These are phyloP conservation scores for Ammodytes dubius DNA, from an alignment of 2,113 vertebrate genomes.

Conservation along the genomic window DNA sequence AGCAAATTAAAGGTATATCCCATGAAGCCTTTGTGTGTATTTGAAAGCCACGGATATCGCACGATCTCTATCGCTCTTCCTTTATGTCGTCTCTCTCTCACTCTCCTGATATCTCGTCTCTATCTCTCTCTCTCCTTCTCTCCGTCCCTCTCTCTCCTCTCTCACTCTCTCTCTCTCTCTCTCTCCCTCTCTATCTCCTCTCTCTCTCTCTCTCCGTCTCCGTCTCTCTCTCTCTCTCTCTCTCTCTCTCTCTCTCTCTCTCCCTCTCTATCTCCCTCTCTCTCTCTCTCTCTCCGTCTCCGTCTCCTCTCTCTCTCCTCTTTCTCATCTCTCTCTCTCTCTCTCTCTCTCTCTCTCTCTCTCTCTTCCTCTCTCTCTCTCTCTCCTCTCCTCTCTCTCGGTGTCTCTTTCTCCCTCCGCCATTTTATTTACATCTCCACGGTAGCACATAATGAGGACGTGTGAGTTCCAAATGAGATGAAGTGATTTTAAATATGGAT, in stretches of 20 bases:
- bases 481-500: constrained; percentile 74
- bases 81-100: too few relatives aligned
- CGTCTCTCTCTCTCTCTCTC: too few relatives aligned
- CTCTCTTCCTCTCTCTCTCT: constrained; percentile 32
- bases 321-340: too few relatives aligned
- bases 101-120: background rate
- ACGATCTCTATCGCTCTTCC: constrained; percentile 33
- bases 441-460: constrained; percentile 74
- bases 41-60: constrained; percentile 52
- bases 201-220: too few relatives aligned
- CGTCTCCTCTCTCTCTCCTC: too few relatives aligned
- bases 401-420: constrained; percentile 52
- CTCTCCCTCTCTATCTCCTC: too few relatives aligned
- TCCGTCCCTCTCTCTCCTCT: too few relatives aligned
- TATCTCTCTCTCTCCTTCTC: background rate
- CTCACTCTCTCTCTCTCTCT: too few relatives aligned
- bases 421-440: constrained; percentile 75
- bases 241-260: background rate
- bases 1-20: constrained; percentile 65
- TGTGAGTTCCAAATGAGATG: constrained; percentile 73
- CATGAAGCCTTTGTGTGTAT: constrained; percentile 66
- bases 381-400: constrained; percentile 47
- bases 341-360: too few relatives aligned
- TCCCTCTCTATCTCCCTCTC: constrained; percentile 51
- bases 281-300: too few relatives aligned